phyloP scores from a whole-genome alignment of 1,140 invertebrate species.

The Drosophila sturtevanti region DNA sequence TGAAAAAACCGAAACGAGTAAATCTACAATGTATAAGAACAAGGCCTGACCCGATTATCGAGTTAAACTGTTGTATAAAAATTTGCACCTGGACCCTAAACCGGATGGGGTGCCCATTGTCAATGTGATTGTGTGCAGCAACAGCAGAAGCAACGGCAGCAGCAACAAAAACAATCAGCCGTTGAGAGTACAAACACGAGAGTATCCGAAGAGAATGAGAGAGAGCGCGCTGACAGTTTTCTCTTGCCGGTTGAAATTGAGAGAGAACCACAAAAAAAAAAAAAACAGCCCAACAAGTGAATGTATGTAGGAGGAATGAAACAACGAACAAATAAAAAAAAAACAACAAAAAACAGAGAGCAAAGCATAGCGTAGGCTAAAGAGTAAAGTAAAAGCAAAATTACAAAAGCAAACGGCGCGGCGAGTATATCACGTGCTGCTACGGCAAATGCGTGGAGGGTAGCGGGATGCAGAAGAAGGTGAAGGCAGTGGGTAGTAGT shows the following conservation, averaged over 20 bases:
- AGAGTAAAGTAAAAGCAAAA: conserved; percentile 65
- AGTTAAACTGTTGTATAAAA: conserved; percentile 76
- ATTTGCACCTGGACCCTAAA: conserved; percentile 79
- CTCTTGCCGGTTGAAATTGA: conserved; percentile 44
- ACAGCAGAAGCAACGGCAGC: conserved; percentile 21
- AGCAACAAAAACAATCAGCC: conserved; percentile 39
- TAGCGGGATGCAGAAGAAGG: background rate
- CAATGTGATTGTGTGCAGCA: conserved; percentile 37
- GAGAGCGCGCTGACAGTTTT: conserved; percentile 4
- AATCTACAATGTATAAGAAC: conserved; percentile 40
- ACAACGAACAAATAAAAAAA: conserved; percentile 40
- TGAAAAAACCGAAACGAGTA: conserved; percentile 33
- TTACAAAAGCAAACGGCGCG: conserved; percentile 66
- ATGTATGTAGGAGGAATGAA: conserved; percentile 45
- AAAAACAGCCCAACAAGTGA: conserved; percentile 79
- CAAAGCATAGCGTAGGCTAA: conserved; percentile 72
- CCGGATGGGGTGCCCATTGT: conserved; percentile 75
- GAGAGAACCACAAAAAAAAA: conserved; percentile 44
- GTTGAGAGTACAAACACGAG: conserved; percentile 24
- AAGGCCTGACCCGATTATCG: conserved; percentile 78
- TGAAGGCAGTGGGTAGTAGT: background rate
- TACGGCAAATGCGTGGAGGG: conserved; percentile 28
- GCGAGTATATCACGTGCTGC: conserved; percentile 78
- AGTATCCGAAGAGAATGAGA: conserved; percentile 6
- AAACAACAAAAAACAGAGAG: conserved; percentile 59